Evolutionary conservation across 2,888 invertebrate genomes (phyloP).

Genomic region (Pseudolycoriella hygida): DNA sequence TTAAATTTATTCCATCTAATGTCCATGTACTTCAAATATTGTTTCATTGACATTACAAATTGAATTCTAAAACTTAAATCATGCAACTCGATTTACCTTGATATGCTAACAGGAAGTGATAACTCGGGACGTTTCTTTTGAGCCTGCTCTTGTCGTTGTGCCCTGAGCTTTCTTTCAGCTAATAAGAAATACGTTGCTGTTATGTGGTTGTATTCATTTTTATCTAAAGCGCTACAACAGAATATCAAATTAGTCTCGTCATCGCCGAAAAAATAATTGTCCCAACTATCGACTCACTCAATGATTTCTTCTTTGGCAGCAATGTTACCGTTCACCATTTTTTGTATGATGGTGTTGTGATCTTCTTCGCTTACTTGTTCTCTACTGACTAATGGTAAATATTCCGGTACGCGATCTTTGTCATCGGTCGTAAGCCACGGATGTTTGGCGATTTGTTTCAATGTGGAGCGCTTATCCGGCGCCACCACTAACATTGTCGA

Average conservation of each 20-base stretch:
- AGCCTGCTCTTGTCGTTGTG: slow-evolving; percentile 42
- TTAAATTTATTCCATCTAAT: too few relatives aligned
- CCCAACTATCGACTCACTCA: slow-evolving; percentile 38
- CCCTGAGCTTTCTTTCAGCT: slow-evolving; percentile 78
- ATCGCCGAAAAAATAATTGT: not conserved
- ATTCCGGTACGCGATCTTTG: slow-evolving; percentile 35
- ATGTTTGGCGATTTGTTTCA: slow-evolving; percentile 75
- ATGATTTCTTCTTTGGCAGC: slow-evolving; percentile 87
- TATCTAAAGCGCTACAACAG: slow-evolving; percentile 60
- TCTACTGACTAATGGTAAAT: slow-evolving; percentile 68
- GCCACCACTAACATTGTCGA: slow-evolving; percentile 84
- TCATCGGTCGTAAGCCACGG: slow-evolving; percentile 51
- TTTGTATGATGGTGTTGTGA: slow-evolving; percentile 77
- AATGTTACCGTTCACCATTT: slow-evolving; percentile 91
- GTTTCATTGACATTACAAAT: too few relatives aligned
- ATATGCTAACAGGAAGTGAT: slow-evolving; percentile 10
- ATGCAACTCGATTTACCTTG: too few relatives aligned
- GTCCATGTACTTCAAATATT: too few relatives aligned
- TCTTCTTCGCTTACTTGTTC: slow-evolving; percentile 86
- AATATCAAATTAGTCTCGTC: slow-evolving; percentile 2
- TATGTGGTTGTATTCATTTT: slow-evolving; percentile 94
- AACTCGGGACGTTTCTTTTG: slow-evolving; percentile 23
- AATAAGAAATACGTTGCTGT: slow-evolving; percentile 95
- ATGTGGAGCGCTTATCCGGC: slow-evolving; percentile 75
- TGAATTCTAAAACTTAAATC: too few relatives aligned